Conservation (phyloP, 37 sponge, comb jelly and placozoan species). For the Oopsacas minuta region DNA sequence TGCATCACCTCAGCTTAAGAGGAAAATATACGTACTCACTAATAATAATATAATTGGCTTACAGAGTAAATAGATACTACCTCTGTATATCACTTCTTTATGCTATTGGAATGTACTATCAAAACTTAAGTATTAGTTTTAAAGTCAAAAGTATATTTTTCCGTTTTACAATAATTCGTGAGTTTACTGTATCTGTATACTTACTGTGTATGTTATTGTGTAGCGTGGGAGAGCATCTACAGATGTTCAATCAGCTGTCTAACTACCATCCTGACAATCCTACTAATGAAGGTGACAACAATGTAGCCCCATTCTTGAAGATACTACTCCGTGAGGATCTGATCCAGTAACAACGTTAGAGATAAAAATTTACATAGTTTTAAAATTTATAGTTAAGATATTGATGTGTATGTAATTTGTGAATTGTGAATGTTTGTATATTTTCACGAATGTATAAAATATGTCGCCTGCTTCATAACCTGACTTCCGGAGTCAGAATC, state of each 20-base stretch:
- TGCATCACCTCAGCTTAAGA: background rate
- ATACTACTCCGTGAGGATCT: background rate
- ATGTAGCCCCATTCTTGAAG: background rate
- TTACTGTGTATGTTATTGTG: background rate
- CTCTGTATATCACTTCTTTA: background rate
- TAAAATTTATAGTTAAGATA: no score
- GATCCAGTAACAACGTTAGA: no score
- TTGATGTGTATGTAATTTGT: no score
- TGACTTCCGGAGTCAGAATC: no score
- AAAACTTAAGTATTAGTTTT: no score
- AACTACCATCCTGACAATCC: background rate
- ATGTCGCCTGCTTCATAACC: no score
- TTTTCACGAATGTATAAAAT: no score
- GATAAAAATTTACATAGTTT: no score
- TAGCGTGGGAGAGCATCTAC: conserved; percentile 15
- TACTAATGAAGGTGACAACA: background rate
- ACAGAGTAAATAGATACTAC: background rate
- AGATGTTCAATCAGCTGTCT: conserved; percentile 13
- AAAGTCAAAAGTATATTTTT: no score
- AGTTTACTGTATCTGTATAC: no score
- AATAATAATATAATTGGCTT: background rate
- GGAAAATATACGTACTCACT: background rate
- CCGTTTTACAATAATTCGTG: background rate
- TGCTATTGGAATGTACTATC: no score
- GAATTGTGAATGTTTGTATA: no score